Evolutionary conservation across 2,888 invertebrate genomes (phyloP), one percentile per base, ranked within the genome.

Genomic region (Adineta ricciae): DNA sequence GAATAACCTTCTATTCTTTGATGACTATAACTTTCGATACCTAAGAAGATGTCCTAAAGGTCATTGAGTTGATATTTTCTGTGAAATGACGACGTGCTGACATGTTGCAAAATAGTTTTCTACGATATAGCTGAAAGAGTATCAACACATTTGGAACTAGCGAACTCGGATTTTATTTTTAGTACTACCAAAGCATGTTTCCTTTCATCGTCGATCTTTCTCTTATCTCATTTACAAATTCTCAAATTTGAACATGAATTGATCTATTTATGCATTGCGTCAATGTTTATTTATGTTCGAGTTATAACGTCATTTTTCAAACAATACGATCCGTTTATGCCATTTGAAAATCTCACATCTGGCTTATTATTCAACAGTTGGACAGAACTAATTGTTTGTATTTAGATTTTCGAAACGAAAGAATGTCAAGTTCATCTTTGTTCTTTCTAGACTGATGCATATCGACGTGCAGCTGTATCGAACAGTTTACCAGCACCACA

Each of bases 261-360:
- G 36, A 96, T 99, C 87, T 98, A 99, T 92, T 96, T 99, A 90
- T 96, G 96, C 87, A 95, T 97, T 88, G 96, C 97, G 86, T 95
- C 96, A 89, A 97, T 97, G 93, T 95, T 97, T 90, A 95, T 97
- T 83, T 96, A 97, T 92, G 96, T 97, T 91, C 96, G 96, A 93
- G 87, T 88, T 83, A 89, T 97, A 38, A 96, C 97, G 16, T 94
- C 99, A 88, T 92, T 99, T 86, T 92, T 99, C 88, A 96, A 97
- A 88, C 97, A 99, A 89, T 96, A 96, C 90, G 99, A 99, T 92
- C 99, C 99, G 64, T 98, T 99, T 92, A 94, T 96, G 88, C 99
- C 99, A 24, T 96, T 99, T 90, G 99, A 99, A 92, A 99, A 99
- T 91, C 92, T 99, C 86, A 94, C 95, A 92, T 98, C 97, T 90